Evolutionary conservation across 2,797 vertebrate species (phyloP).

Genomic region (Falco biarmicus): DNA sequence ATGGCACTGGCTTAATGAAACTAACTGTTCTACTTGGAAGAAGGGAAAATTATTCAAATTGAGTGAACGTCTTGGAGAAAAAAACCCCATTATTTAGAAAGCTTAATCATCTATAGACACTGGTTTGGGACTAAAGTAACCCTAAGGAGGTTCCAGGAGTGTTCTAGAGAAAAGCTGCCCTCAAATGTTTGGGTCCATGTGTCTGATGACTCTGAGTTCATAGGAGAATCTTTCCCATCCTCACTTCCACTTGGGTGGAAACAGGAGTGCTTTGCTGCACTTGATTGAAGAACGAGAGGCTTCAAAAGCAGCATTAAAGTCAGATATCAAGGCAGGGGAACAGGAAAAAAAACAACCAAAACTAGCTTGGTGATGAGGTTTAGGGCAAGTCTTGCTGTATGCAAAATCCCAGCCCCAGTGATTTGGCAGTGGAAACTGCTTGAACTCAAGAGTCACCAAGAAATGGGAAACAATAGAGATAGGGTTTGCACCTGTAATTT

Average conservation of each 20-base stretch:
- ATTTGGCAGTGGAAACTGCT: neutral
- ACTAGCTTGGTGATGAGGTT: neutral
- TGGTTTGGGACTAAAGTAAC: neutral
- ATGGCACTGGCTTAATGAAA: neutral
- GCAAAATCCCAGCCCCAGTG: neutral
- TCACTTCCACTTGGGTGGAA: neutral
- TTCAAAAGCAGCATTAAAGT: neutral
- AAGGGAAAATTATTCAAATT: neutral
- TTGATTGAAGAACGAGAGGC: neutral
- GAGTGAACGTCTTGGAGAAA: neutral
- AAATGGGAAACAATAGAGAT: neutral
- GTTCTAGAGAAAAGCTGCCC: neutral
- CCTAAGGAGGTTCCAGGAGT: neutral
- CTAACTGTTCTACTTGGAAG: neutral
- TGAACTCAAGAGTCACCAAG: neutral
- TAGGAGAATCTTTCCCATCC: neutral
- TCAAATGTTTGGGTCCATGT: neutral
- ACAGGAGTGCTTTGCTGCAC: neutral
- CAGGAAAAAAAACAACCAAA: accelerated
- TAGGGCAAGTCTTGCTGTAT: neutral
- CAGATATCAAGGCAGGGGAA: neutral
- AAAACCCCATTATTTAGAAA: neutral
- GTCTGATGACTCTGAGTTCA: neutral
- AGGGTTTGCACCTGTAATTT: neutral
- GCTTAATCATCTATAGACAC: neutral